A percentile compares a stretch with the other conserved stretches of the same genome.
phyloP scores from a whole-genome alignment of 2,888 invertebrate genomes.

The Melinopterus prodromus region DNA sequence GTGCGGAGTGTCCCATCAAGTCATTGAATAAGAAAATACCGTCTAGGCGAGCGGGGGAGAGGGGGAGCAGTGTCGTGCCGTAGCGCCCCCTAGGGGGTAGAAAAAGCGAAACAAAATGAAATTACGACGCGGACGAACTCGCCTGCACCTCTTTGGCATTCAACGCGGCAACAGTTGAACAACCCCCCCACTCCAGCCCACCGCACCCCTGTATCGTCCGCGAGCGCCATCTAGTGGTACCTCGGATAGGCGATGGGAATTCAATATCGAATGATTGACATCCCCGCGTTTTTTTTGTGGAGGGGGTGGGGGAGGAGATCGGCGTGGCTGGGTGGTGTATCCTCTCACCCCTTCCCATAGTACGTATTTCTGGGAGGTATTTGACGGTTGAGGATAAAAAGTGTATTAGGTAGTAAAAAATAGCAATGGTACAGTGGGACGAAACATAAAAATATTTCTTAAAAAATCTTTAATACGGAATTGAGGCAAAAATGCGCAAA shows the following conservation, averaged over 20 bases:
- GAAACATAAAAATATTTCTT: too few relatives aligned
- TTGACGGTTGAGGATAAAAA: too few relatives aligned
- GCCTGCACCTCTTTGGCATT: conserved; percentile 42
- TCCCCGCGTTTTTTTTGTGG: conserved; percentile 46
- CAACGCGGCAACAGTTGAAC: conserved; percentile 49
- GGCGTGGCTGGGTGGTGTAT: too few relatives aligned
- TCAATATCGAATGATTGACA: conserved; percentile 57
- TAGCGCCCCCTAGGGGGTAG: not conserved
- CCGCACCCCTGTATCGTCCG: conserved; percentile 30
- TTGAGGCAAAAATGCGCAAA: too few relatives aligned
- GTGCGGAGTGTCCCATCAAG: not conserved
- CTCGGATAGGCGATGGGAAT: conserved; percentile 47
- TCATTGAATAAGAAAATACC: not conserved
- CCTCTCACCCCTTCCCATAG: too few relatives aligned
- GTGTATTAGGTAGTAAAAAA: too few relatives aligned
- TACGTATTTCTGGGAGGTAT: too few relatives aligned
- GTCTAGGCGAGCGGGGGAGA: not conserved
- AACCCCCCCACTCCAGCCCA: not conserved
- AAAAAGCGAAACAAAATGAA: conserved; percentile 4
- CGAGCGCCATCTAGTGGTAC: conserved; percentile 35
- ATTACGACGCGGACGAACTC: conserved; percentile 19
- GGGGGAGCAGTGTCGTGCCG: not conserved
- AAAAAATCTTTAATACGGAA: too few relatives aligned
- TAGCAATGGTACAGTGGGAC: too few relatives aligned
- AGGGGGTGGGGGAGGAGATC: not conserved